Evolutionary conservation across 2,888 invertebrate species (phyloP), one percentile per base, ranked within the genome.

Genomic region (Carcina quercana): DNA sequence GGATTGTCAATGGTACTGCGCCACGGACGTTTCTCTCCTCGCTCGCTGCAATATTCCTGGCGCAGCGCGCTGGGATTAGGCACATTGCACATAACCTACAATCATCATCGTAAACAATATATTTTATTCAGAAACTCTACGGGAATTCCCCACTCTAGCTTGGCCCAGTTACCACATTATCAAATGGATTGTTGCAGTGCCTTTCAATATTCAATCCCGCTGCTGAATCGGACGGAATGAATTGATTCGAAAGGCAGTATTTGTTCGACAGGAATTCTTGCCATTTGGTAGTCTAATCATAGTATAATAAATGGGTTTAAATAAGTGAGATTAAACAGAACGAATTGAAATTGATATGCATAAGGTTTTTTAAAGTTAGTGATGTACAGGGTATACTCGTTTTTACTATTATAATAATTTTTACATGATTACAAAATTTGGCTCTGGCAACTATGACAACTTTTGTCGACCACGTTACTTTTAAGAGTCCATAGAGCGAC

Each of bases 11-110:
- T n/a, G n/a, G n/a, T n/a, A n/a, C n/a, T n/a, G n/a, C n/a, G n/a
- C n/a, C n/a, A n/a, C n/a, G n/a, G n/a, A n/a, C n/a, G n/a, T n/a
- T n/a, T n/a, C n/a, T n/a, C n/a, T n/a, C n/a, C n/a, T n/a, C 19
- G 8, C 19, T 7, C 7, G 7, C 19, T 2, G 27, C 12, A 10
- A 17, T 19, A 17, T 15, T n/a, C n/a, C n/a, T 15, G 13, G 68
- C 68, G 68, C 70, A 63, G 68, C 61, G 69, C 60, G 43, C 56
- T 59, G 76, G 78, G 75, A 75, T 66, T 75, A n/a, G n/a, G n/a
- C n/a, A n/a, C n/a, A n/a, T n/a, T n/a, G n/a, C n/a, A 67, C 62
- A 60, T 55, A 62, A 56, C 56, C 56, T 58, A 44, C 64, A 66
- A 73, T 75, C 66, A 72, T 67, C 67, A 62, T 52, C 58, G 56